Evolutionary conservation across 2,888 invertebrate genomes (phyloP).

Genomic region (Drosophila buzzatii): DNA sequence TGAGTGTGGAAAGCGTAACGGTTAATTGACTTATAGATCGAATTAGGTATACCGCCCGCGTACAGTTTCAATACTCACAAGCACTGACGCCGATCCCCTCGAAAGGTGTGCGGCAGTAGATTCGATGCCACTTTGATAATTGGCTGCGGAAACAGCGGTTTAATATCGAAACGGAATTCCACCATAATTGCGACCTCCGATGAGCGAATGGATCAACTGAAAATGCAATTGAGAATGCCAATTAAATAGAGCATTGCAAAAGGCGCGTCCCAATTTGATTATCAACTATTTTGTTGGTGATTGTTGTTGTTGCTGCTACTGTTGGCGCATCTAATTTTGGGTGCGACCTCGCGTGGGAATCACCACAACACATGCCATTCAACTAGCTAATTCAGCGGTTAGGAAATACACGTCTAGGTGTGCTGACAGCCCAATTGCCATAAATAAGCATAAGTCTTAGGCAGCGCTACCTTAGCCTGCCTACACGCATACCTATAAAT

Average conservation of each 20-base stretch:
- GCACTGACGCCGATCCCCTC: slow-evolving; percentile 86
- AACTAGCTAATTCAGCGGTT: slow-evolving; percentile 63
- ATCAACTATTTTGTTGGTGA: slow-evolving; percentile 35
- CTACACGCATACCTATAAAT: slow-evolving; percentile 19
- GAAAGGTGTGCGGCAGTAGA: slow-evolving; percentile 86
- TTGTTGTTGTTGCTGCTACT: not conserved
- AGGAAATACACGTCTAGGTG: slow-evolving; percentile 46
- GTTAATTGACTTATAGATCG: slow-evolving; percentile 40
- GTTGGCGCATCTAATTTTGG: slow-evolving; percentile 28
- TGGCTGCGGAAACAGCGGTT: slow-evolving; percentile 86
- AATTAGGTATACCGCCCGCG: slow-evolving; percentile 44
- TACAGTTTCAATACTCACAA: slow-evolving; percentile 85
- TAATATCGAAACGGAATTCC: slow-evolving; percentile 87
- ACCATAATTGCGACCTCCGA: slow-evolving; percentile 81
- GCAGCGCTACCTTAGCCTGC: slow-evolving; percentile 7
- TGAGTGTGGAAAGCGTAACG: slow-evolving; percentile 74
- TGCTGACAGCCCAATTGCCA: slow-evolving; percentile 24
- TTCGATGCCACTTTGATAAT: slow-evolving; percentile 86
- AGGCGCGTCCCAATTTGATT: slow-evolving; percentile 60
- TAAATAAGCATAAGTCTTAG: slow-evolving; percentile 6
- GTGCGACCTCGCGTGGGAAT: slow-evolving; percentile 66
- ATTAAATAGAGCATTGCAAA: slow-evolving; percentile 75
- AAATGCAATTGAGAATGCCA: slow-evolving; percentile 54
- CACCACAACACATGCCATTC: slow-evolving; percentile 62
- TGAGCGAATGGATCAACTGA: slow-evolving; percentile 38